Base-by-base conservation (phyloP, 2,888 invertebrate genomes). In the Priocnemis perturbator region DNA sequence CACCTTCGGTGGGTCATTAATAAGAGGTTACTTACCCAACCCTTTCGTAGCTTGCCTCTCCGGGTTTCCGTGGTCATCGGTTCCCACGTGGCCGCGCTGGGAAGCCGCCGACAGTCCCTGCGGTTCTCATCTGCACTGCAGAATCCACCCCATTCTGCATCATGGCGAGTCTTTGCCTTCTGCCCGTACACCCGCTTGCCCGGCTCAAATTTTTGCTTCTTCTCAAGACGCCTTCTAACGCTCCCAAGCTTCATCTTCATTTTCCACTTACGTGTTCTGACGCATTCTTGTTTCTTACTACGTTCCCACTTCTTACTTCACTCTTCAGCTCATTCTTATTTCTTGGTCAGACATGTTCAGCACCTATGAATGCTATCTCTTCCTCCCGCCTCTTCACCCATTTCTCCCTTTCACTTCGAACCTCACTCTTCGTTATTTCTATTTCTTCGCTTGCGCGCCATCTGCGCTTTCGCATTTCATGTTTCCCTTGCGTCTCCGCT, bases 11-110 rank as follows among this genome's bases (percentile, higher is more conserved):
- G 45, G 61, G 57, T 78, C 77, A 71, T 80, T 80, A 78, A 81
- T 80, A 77, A 77, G 71, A 30, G 73, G 74, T 79, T 71, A 74
- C 73, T 76, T 69, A 26, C n/a, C 20, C 48, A 11, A 11, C 11
- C 37, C 37, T 37, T 37, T 11, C 50, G 47, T 20, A 37, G 50
- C 64, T 30, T 57, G 56, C 17, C 37, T 57, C 19, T 15, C 20
- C 20, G 45, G 56, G 47, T 37, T 11, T 11, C 37, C 30, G 59
- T 19, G 55, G 45, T 55, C 45, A 66, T 15, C 50, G 48, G 21
- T 48, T 57, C 30, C 52, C 67, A 47, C 55, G 60, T 65, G 73
- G 67, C 67, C 68, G 60, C 44, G 23, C 60, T 50, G 55, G 50
- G 30, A 55, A 64, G 45, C 63, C 70, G 70, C 64, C 64, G 72